phyloP scores from a whole-genome alignment of 1,140 invertebrate genomes.

The Orchesella cincta region DNA sequence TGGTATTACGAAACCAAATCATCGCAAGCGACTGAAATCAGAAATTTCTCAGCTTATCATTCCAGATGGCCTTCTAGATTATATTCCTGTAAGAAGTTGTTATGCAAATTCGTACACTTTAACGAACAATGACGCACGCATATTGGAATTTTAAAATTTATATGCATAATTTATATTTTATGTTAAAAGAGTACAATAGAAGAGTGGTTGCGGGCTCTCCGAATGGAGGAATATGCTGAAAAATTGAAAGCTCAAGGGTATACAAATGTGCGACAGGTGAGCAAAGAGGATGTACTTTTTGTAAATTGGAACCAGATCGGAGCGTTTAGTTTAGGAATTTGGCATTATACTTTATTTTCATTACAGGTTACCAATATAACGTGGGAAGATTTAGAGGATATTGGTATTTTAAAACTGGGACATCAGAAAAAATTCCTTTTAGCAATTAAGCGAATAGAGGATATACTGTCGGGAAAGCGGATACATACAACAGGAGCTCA shows the following conservation, averaged over 20 bases:
- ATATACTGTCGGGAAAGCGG: slow-evolving; percentile 83
- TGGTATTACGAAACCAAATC: slow-evolving; percentile 94
- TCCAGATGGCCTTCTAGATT: slow-evolving; percentile 87
- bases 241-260: slow-evolving; percentile 90
- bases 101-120: not conserved
- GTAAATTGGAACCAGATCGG: no score
- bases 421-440: slow-evolving; percentile 98
- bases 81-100: slow-evolving; percentile 74
- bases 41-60: slow-evolving; percentile 94
- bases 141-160: slow-evolving; percentile 33
- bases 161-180: slow-evolving; percentile 27
- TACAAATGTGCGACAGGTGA: slow-evolving; percentile 84
- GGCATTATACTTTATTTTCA: not conserved
- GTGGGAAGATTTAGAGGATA: slow-evolving; percentile 99
- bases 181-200: slow-evolving; percentile 75
- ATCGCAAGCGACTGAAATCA: slow-evolving; percentile 91
- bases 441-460: slow-evolving; percentile 95
- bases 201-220: slow-evolving; percentile 87
- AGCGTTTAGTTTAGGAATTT: no score
- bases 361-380: slow-evolving; percentile 81
- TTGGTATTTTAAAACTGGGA: slow-evolving; percentile 90
- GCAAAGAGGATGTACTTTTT: no score
- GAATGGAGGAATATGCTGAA: slow-evolving; percentile 87
- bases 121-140: not conserved
- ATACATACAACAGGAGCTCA: slow-evolving; percentile 57